Evolutionary conservation across 2,888 invertebrate species (phyloP).

Genomic region (Apodemia mormo): DNA sequence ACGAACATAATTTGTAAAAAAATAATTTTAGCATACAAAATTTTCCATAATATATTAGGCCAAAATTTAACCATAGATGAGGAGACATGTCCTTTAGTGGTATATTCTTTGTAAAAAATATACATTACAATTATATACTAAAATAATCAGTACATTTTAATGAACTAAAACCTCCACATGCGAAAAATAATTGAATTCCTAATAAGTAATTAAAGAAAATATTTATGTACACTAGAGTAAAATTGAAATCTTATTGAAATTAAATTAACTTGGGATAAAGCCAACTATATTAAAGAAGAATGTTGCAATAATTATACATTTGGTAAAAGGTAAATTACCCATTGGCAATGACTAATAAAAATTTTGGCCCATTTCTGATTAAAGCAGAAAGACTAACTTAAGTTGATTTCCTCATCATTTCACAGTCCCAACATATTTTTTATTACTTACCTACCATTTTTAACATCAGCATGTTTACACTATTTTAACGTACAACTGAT

Average conservation of each 20-base stretch:
- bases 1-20: background rate
- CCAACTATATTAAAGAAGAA: slow-evolving; percentile 35
- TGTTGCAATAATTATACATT: slow-evolving; percentile 39
- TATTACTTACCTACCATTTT: slow-evolving; percentile 9
- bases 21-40: background rate
- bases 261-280: slow-evolving; percentile 29
- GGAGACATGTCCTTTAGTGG: slow-evolving; percentile 66
- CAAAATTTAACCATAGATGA: slow-evolving; percentile 65
- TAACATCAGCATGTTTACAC: background rate
- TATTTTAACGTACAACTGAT: background rate
- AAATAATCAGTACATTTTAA: slow-evolving; percentile 80
- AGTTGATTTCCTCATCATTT: slow-evolving; percentile 31
- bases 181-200: slow-evolving; percentile 54
- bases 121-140: slow-evolving; percentile 64
- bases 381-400: slow-evolving; percentile 3
- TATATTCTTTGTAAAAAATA: slow-evolving; percentile 62
- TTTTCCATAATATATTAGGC: slow-evolving; percentile 26
- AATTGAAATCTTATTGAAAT: slow-evolving; percentile 33
- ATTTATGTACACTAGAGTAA: slow-evolving; percentile 43
- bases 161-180: slow-evolving; percentile 66
- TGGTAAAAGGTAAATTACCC: slow-evolving; percentile 45
- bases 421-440: slow-evolving; percentile 14
- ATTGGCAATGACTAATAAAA: slow-evolving; percentile 75
- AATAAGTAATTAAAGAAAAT: slow-evolving; percentile 46
- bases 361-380: slow-evolving; percentile 77